A percentile compares a stretch with the other conserved stretches of the same genome.
Conservation (phyloP, 2,113 vertebrate species). For the Phodopus roborovskii region DNA sequence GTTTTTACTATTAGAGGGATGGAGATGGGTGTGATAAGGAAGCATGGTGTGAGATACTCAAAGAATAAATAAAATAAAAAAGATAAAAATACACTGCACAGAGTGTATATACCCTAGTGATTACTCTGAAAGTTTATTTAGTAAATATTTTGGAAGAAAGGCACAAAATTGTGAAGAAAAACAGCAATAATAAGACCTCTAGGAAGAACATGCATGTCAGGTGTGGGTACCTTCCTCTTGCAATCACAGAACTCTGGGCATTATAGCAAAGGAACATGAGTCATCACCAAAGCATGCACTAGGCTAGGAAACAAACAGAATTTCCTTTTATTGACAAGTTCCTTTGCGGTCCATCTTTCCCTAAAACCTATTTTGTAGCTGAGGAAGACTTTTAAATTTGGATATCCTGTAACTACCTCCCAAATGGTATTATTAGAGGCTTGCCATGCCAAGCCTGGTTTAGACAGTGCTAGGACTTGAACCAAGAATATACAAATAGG, state of each 20-base stretch:
- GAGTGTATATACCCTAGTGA: neutral
- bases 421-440: neutral
- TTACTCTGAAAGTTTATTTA: neutral
- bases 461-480: neutral
- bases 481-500: too few species aligned
- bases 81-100: neutral
- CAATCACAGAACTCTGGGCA: too few species aligned
- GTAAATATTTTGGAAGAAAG: slow-evolving; percentile 10
- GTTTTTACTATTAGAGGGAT: too few species aligned
- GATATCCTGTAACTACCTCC: neutral
- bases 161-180: neutral
- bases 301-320: slow-evolving; percentile 2
- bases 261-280: too few species aligned
- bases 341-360: neutral
- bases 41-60: too few species aligned
- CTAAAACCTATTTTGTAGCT: neutral
- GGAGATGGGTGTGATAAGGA: too few species aligned
- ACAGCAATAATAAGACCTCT: neutral
- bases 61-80: too few species aligned
- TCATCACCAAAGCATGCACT: neutral
- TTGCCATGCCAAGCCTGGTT: too few species aligned
- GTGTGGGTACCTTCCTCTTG: neutral
- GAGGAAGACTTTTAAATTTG: neutral
- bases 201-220: neutral
- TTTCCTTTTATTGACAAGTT: neutral